Percentiles rank a stretch among this genome's conserved stretches.
These are phyloP conservation scores for Arctopsyche grandis DNA, from an alignment of 1,140 invertebrate species.

Conservation along the genomic window DNA sequence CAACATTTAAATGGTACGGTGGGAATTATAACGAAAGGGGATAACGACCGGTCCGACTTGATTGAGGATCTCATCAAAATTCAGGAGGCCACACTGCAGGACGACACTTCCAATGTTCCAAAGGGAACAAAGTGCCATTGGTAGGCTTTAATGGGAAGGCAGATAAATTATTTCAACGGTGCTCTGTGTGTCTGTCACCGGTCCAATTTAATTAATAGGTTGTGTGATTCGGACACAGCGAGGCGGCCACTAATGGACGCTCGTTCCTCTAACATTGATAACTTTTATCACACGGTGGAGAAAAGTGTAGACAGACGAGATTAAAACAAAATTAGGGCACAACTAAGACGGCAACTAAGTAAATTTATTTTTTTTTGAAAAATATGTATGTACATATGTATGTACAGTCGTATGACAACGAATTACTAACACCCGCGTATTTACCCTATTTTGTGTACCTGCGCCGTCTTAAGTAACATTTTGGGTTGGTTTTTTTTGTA, in stretches of 20 bases:
- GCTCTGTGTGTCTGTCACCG: background rate
- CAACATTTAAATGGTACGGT: background rate
- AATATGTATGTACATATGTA: no score
- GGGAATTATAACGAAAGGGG: background rate
- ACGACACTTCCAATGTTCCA: background rate
- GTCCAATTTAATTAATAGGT: background rate
- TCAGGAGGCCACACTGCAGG: background rate
- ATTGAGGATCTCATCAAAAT: constrained; percentile 7
- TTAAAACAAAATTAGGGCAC: no score
- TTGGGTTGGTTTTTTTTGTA: no score
- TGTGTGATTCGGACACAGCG: background rate
- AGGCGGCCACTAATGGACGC: background rate
- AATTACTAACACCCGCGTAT: no score
- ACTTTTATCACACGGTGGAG: no score
- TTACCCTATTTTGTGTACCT: no score
- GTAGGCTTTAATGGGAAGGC: background rate
- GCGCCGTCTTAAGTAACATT: no score
- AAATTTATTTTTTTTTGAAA: no score
- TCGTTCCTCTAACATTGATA: background rate
- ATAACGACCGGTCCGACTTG: background rate
- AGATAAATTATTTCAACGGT: constrained; percentile 3
- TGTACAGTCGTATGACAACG: no score
- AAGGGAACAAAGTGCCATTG: background rate
- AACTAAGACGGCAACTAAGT: no score
- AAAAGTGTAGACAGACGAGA: no score